Evolutionary conservation across 2,888 invertebrate genomes (phyloP).

Genomic region (Congeria kusceri): DNA sequence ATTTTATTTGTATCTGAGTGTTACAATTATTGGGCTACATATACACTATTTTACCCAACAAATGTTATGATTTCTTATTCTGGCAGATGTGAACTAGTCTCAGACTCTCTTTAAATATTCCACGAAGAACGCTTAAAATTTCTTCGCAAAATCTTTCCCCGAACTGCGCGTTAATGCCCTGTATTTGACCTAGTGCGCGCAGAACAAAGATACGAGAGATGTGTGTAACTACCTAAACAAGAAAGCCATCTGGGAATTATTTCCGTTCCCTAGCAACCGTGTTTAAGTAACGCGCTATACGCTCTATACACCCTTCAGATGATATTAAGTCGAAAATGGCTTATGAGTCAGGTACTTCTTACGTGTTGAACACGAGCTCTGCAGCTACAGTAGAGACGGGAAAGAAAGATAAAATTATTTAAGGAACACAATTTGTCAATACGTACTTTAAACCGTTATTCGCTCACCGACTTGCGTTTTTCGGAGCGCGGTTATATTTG

Average conservation of each 20-base stretch:
- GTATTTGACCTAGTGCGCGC: conserved; percentile 22
- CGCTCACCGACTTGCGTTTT: too few species aligned
- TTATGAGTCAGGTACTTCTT: conserved; percentile 24
- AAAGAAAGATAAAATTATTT: conserved; percentile 2
- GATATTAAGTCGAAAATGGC: conserved; percentile 36
- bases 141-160: neutral
- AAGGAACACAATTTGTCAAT: neutral
- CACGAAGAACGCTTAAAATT: too few species aligned
- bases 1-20: too few species aligned
- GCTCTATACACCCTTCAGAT: conserved; percentile 11
- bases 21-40: too few species aligned
- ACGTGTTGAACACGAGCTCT: neutral
- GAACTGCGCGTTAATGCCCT: conserved; percentile 20
- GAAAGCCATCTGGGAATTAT: conserved; percentile 64
- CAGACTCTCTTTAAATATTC: too few species aligned
- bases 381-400: neutral
- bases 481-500: too few species aligned
- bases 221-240: conserved; percentile 54
- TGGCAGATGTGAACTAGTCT: too few species aligned
- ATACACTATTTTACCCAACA: too few species aligned
- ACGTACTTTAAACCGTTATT: too few species aligned
- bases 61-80: too few species aligned
- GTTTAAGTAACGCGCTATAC: conserved; percentile 51
- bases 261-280: conserved; percentile 55
- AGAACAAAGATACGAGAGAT: conserved; percentile 25